Percentiles rank a stretch among this genome's conserved stretches.
These are phyloP conservation scores for Mormoops blainvillei DNA, from an alignment of 2,113 vertebrate species.

Conservation along the genomic window DNA sequence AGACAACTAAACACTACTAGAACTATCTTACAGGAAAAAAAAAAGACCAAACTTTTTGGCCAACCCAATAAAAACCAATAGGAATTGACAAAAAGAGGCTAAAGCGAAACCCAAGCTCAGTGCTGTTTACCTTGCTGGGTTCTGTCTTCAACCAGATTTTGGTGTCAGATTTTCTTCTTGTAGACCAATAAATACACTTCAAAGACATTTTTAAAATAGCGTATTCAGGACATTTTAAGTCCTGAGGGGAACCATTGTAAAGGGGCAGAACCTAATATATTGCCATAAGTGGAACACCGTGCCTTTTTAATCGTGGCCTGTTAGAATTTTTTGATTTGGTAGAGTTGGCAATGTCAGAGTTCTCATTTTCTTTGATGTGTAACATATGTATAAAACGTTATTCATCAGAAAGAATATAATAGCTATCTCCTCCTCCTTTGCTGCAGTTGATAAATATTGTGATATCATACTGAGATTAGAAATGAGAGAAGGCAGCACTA, in stretches of 20 bases:
- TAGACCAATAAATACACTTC: neutral
- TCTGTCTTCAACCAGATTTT: neutral
- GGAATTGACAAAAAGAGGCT: neutral
- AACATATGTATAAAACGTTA: neutral
- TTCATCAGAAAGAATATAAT: neutral
- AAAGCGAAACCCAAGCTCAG: neutral
- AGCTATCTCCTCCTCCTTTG: neutral
- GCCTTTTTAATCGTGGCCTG: neutral
- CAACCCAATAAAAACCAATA: neutral
- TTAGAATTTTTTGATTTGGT: neutral
- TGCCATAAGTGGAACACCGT: neutral
- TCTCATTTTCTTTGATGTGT: neutral
- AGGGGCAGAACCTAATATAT: neutral
- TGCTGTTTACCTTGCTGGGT: neutral
- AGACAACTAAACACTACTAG: too few relatives aligned
- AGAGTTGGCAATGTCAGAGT: neutral
- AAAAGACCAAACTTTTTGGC: too few relatives aligned
- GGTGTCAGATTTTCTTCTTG: neutral
- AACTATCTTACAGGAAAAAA: too few relatives aligned
- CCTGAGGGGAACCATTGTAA: neutral
- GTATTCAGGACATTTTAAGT: neutral
- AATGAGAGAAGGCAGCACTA: neutral
- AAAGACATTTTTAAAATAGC: neutral
- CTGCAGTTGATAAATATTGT: neutral
- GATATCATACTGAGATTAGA: neutral